phyloP scores from a whole-genome alignment of 92 coral and sea anemone genomes.

The Porites cylindrica region DNA sequence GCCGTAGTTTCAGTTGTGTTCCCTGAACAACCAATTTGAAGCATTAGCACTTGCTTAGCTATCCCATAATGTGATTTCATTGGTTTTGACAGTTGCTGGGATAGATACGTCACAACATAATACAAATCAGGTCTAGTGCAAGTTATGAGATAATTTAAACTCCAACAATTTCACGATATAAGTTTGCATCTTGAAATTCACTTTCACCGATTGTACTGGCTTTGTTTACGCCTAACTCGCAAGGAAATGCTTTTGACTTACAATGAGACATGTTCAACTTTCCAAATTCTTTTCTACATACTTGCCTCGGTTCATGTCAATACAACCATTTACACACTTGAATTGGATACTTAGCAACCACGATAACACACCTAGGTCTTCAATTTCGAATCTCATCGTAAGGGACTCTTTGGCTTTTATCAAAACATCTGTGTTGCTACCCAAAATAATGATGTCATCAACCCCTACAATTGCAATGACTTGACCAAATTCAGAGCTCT shows the following conservation, averaged over 20 bases:
- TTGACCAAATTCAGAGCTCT: not conserved
- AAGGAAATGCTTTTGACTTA: conserved; percentile 57
- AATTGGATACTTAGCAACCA: conserved; percentile 45
- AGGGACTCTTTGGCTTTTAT: conserved; percentile 15
- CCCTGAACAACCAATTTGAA: not conserved
- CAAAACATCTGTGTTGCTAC: conserved; percentile 33
- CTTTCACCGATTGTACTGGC: conserved; percentile 10
- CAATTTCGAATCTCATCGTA: conserved; percentile 45
- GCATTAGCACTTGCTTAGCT: conserved; percentile 43
- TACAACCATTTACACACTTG: conserved; percentile 1
- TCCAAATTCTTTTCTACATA: conserved; percentile 41
- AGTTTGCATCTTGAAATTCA: conserved; percentile 31
- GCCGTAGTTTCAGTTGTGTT: not conserved
- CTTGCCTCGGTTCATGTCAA: conserved; percentile 42
- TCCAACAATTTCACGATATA: conserved; percentile 63
- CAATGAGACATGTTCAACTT: conserved; percentile 51
- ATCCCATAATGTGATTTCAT: conserved; percentile 15
- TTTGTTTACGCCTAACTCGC: conserved; percentile 33
- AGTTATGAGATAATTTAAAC: conserved; percentile 51
- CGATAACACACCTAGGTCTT: conserved; percentile 51
- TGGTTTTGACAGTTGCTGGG: conserved; percentile 43
- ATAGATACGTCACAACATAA: conserved; percentile 41
- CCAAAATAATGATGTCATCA: conserved; percentile 56
- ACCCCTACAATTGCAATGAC: conserved; percentile 44
- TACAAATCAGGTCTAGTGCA: conserved; percentile 43